These are phyloP conservation scores for Aphelocoma coerulescens DNA, from an alignment of 2,113 vertebrate species.

Conservation along the genomic window DNA sequence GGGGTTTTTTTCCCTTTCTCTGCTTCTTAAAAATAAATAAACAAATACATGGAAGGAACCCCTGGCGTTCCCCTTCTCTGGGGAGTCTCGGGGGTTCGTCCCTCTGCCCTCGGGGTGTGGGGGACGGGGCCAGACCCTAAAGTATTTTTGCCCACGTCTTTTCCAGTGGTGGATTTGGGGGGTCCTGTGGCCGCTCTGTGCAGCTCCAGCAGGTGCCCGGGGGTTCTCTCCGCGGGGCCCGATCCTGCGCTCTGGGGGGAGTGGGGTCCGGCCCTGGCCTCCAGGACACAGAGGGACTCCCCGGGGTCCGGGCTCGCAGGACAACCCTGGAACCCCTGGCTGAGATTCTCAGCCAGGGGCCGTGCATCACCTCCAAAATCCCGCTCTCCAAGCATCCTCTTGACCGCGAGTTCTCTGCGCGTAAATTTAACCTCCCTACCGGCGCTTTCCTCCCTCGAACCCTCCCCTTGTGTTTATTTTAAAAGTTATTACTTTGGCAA, in stretches of 20 bases:
- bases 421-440: neutral
- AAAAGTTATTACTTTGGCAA: neutral
- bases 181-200: neutral
- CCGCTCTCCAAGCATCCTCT: neutral
- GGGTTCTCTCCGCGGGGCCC: neutral
- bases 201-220: neutral
- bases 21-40: neutral
- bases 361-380: neutral
- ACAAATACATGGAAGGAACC: too few species aligned
- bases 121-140: neutral
- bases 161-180: neutral
- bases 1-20: neutral
- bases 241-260: neutral
- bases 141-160: neutral
- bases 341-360: too few species aligned
- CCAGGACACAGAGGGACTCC: neutral
- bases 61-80: neutral
- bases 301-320: neutral
- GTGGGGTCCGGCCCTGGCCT: neutral
- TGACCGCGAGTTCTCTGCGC: neutral
- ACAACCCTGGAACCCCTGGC: too few species aligned
- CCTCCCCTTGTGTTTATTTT: neutral
- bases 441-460: neutral
- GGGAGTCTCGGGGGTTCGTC: neutral
- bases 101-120: neutral